phyloP scores from a whole-genome alignment of 2,797 vertebrate genomes.

The Crypturellus tataupa region DNA sequence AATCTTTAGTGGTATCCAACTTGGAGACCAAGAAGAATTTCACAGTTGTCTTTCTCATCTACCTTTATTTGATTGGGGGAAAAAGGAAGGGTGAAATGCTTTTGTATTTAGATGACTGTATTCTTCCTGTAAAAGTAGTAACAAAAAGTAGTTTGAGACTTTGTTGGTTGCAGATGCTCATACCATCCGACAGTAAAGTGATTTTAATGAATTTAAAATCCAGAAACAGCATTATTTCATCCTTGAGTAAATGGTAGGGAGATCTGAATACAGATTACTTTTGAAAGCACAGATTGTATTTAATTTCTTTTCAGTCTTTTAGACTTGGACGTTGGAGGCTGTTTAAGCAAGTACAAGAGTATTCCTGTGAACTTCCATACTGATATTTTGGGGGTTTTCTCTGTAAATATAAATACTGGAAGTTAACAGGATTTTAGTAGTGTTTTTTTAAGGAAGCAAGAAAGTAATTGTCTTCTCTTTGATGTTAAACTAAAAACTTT shows the following conservation, averaged over 20 bases:
- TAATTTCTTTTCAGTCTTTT: background rate
- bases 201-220: conserved; percentile 44
- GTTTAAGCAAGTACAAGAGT: background rate
- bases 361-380: background rate
- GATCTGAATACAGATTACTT: conserved; percentile 14
- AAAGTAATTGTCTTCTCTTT: background rate
- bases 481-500: background rate
- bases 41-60: background rate
- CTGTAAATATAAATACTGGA: background rate
- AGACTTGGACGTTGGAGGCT: background rate
- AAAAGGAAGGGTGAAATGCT: background rate
- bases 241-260: background rate
- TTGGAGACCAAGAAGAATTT: background rate
- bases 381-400: background rate
- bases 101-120: background rate
- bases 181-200: conserved; percentile 20
- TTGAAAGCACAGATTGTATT: conserved; percentile 33
- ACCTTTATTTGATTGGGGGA: background rate
- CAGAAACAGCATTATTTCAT: conserved; percentile 34
- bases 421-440: background rate
- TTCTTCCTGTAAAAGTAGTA: background rate
- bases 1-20: background rate
- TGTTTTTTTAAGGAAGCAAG: background rate
- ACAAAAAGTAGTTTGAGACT: conserved; percentile 10
- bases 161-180: background rate